These are phyloP conservation scores for Enteromius unitaeniatus DNA, from an alignment of 2,797 vertebrate species.

Conservation along the genomic window DNA sequence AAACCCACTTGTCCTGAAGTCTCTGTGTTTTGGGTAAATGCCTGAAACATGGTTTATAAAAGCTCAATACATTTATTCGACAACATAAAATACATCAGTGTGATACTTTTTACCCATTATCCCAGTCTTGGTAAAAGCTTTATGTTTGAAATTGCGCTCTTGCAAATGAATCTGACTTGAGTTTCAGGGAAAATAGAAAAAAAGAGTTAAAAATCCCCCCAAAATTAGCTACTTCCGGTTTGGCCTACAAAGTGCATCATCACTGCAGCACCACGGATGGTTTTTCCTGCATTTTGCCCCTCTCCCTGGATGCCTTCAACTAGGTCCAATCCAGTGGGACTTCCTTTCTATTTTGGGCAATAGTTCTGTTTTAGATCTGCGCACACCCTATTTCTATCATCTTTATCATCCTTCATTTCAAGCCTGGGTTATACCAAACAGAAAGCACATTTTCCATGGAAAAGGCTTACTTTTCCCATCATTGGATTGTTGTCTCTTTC, in stretches of 20 bases:
- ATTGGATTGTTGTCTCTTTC: background rate
- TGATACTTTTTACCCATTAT: background rate
- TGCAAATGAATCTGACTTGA: background rate
- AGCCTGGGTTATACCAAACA: background rate
- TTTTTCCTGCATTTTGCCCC: conserved; percentile 40
- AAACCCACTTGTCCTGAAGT: background rate
- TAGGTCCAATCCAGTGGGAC: conserved; percentile 57
- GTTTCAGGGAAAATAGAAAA: background rate
- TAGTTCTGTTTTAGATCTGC: conserved; percentile 53
- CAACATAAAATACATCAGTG: background rate
- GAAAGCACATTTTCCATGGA: conserved; percentile 21
- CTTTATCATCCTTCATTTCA: conserved; percentile 9
- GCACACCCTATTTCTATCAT: conserved; percentile 49
- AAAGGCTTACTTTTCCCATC: background rate
- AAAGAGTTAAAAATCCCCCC: background rate
- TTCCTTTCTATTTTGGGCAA: conserved; percentile 49
- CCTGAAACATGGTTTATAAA: background rate
- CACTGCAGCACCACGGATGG: background rate
- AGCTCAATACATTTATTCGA: background rate
- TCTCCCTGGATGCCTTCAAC: conserved; percentile 48
- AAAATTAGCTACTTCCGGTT: background rate
- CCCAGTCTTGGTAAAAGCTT: background rate
- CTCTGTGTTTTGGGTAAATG: background rate
- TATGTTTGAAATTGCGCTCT: background rate
- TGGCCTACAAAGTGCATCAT: background rate